Base-by-base conservation (phyloP, 1,140 invertebrate genomes). In the Heterodera carotae region DNA sequence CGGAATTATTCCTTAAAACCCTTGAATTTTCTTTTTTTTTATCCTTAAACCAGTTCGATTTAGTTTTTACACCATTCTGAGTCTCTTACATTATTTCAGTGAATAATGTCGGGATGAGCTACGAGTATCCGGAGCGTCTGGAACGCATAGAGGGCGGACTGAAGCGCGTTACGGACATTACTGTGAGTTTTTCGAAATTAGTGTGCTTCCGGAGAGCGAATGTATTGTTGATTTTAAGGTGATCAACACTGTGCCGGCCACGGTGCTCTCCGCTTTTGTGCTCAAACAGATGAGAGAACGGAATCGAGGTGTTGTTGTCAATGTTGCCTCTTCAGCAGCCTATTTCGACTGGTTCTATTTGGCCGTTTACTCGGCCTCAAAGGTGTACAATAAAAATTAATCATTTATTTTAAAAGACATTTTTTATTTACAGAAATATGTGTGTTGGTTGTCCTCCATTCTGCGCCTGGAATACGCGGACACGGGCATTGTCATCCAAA, bases 91-190 rank as follows among this genome's bases (percentile, higher is more conserved):
- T 1, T 76, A 12, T 80, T 80, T 27, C 29, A 83, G 80, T 86
- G 22, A 87, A 88, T 68, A 86, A 86, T 60, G 85, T 86, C 66
- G 85, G 85, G 10, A 76, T 86, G 69, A 80, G 79, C 39, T 86
- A 85, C 62, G 86, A 87, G 29, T 87, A 86, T 62, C 85, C 85
- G 6, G 85, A 86, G 39, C 70, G 83, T 6, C 70, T 88, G 43
- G 80, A 87, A 33, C 77, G 77, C 27, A 70, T 85, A 36, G 80
- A 83, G 25, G 85, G 85, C 53, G 85, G 85, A 12, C 29, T 87
- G 25, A 48, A 82, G 25, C 70, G 75, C 31, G n/a, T 86, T n/a
- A 68, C 83, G 1, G 79, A 85, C 60, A 86, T 86, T 18, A 77
- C 83, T 4, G 71, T 86, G 48, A 18, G 22, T 71, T 77, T 80